Evolutionary conservation across 2,888 invertebrate species (phyloP).

Genomic region (Meteorus colon): DNA sequence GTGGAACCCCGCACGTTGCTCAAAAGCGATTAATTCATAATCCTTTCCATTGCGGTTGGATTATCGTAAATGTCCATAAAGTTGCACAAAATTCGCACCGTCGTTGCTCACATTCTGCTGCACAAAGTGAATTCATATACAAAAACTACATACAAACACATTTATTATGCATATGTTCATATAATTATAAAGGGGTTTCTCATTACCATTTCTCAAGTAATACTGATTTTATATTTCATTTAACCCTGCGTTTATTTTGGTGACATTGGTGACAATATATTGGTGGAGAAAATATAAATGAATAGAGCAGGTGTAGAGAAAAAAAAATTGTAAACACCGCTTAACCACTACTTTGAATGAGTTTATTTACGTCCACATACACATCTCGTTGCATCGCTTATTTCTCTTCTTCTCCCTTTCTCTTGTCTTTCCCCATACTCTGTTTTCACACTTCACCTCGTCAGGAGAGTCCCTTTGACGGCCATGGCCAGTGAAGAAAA

Average conservation of each 20-base stretch:
- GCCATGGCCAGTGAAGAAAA: slow-evolving; percentile 20
- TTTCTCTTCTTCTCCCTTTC: not conserved
- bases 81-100: slow-evolving; percentile 37
- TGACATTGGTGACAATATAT: not conserved
- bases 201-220: not conserved
- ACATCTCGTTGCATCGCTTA: slow-evolving; percentile 35
- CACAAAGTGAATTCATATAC: not conserved
- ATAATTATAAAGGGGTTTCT: not conserved
- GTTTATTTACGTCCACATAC: slow-evolving; percentile 36
- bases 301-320: slow-evolving; percentile 6
- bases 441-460: not conserved
- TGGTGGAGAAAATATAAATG: not conserved
- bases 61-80: slow-evolving; percentile 43
- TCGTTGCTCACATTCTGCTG: not conserved
- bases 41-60: slow-evolving; percentile 41
- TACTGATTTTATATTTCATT: not conserved
- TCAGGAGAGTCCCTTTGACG: slow-evolving; percentile 30
- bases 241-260: not conserved
- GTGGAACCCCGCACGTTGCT: slow-evolving; percentile 41
- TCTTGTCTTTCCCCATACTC: not conserved
- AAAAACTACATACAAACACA: not conserved
- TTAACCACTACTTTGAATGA: slow-evolving; percentile 14
- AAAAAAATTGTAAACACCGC: slow-evolving; percentile 24
- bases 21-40: slow-evolving; percentile 45
- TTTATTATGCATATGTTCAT: not conserved